Evolutionary conservation across 2,797 vertebrate genomes (phyloP).

Genomic region (Nothura maculosa): DNA sequence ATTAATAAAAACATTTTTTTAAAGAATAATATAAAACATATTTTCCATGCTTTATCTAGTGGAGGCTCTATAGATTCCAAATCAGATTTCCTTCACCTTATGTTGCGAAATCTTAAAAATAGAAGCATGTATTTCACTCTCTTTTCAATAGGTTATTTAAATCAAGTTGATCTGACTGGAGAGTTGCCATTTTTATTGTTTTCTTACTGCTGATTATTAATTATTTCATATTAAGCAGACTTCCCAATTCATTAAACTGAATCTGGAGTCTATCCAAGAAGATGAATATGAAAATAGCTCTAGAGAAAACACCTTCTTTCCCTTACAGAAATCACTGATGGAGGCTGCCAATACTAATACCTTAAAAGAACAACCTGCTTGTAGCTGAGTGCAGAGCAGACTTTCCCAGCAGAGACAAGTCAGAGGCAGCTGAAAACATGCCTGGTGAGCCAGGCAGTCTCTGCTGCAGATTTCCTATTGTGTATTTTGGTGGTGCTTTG

Average conservation of each 20-base stretch:
- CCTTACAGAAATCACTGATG: background rate
- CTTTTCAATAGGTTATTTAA: background rate
- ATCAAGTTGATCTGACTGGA: background rate
- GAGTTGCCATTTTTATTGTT: background rate
- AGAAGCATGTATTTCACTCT: background rate
- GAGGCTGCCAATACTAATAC: background rate
- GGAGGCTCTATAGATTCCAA: background rate
- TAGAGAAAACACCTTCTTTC: background rate
- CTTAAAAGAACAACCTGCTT: background rate
- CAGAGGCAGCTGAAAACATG: background rate
- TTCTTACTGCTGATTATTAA: background rate
- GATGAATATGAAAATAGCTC: background rate
- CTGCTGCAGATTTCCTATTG: background rate
- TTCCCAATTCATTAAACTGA: slow-evolving; percentile 4
- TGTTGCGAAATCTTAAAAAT: background rate
- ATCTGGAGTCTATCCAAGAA: background rate
- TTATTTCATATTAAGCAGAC: background rate
- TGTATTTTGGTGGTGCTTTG: background rate
- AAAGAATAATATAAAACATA: background rate
- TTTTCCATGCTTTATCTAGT: background rate
- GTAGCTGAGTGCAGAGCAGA: background rate
- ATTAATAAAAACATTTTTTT: background rate
- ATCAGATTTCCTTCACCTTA: background rate
- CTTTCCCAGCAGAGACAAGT: background rate
- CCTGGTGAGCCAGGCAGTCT: background rate